Percentiles rank a stretch among this genome's conserved stretches.
These are phyloP conservation scores for Oxyura jamaicensis DNA, from an alignment of 2,113 vertebrate species.

Conservation along the genomic window DNA sequence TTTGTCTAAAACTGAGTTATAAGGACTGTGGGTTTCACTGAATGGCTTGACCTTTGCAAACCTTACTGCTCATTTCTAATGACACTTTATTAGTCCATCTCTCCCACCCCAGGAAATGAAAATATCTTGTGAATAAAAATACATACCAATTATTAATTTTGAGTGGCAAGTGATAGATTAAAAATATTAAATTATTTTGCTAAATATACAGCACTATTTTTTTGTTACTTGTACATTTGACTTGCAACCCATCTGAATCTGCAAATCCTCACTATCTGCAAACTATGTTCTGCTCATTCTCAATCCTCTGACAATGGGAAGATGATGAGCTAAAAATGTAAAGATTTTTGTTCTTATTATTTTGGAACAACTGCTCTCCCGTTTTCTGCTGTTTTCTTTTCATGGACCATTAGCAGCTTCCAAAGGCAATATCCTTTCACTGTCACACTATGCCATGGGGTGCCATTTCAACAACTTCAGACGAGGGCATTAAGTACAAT, in stretches of 20 bases:
- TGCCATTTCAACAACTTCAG: conserved; percentile 81
- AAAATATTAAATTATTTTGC: not conserved
- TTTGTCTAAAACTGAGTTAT: not conserved
- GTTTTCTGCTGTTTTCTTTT: conserved; percentile 79
- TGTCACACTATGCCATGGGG: conserved; percentile 81
- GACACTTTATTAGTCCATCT: rapidly evolving
- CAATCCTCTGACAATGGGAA: not conserved
- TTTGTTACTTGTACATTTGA: not conserved
- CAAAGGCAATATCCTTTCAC: conserved; percentile 84
- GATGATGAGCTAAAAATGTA: conserved; percentile 46
- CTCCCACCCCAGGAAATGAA: not conserved
- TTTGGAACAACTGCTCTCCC: conserved; percentile 74
- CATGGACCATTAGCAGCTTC: conserved; percentile 83
- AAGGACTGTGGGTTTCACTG: not conserved
- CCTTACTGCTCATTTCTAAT: not conserved
- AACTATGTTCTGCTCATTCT: not conserved
- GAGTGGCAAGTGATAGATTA: conserved; percentile 11
- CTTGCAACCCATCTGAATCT: not conserved
- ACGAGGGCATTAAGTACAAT: conserved; percentile 80
- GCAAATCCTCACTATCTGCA: not conserved
- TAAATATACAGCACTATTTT: not conserved
- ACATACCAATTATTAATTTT: conserved; percentile 23
- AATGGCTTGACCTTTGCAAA: not conserved
- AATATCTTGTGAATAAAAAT: not conserved
- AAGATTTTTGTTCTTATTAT: conserved; percentile 72